A percentile compares a stretch with the other conserved stretches of the same genome.
These are phyloP conservation scores for Pharmacophagus antenor DNA, from an alignment of 2,888 invertebrate species.

Conservation along the genomic window DNA sequence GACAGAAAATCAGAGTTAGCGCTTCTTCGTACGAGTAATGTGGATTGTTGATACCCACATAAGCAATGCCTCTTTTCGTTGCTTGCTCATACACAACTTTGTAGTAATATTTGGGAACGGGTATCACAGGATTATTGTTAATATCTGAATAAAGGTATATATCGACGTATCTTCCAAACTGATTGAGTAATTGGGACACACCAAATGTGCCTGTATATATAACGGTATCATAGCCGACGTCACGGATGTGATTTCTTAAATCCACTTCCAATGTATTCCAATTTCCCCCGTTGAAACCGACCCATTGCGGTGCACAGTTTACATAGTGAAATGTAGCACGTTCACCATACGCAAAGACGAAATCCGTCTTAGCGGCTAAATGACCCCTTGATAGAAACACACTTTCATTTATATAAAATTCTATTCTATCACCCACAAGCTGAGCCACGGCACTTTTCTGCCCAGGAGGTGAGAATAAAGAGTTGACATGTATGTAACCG, in stretches of 20 bases:
- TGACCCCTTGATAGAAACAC: conserved; percentile 82
- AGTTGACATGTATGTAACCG: conserved; percentile 50
- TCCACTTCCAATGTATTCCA: conserved; percentile 80
- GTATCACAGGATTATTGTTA: conserved; percentile 67
- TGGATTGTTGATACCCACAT: conserved; percentile 84
- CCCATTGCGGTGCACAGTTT: conserved; percentile 86
- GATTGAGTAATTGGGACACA: conserved; percentile 74
- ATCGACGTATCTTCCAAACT: conserved; percentile 52
- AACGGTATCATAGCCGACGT: conserved; percentile 52
- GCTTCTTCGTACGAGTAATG: conserved; percentile 58
- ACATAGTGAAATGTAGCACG: conserved; percentile 83
- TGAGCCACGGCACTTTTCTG: conserved; percentile 53
- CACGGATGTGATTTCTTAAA: conserved; percentile 60
- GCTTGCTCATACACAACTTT: conserved; percentile 80
- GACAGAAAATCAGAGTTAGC: conserved; percentile 65
- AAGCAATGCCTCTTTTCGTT: conserved; percentile 73
- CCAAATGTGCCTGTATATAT: conserved; percentile 84
- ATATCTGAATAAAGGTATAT: conserved; percentile 61
- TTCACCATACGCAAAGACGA: conserved; percentile 81
- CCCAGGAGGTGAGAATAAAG: conserved; percentile 56
- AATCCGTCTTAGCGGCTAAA: conserved; percentile 84
- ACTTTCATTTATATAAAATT: conserved; percentile 62
- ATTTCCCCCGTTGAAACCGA: conserved; percentile 81
- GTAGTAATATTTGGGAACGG: conserved; percentile 70
- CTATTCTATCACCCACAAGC: conserved; percentile 49